Evolutionary conservation across 2,113 vertebrate species (phyloP).

Genomic region (Toxostoma redivivum): DNA sequence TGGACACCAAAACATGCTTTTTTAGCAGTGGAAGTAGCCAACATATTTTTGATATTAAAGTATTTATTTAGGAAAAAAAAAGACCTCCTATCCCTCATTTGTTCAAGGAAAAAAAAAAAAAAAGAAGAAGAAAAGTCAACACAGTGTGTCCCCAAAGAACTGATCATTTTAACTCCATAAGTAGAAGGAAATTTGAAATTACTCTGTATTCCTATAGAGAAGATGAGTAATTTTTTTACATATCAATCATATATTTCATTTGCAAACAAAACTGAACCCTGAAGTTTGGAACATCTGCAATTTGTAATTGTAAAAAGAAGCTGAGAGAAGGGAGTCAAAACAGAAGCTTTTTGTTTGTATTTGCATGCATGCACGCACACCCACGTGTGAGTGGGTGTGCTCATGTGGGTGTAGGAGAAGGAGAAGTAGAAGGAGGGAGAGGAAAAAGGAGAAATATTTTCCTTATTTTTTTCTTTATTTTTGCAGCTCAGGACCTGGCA

Average conservation of each 20-base stretch:
- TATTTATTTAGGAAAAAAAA: not conserved
- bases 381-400: not conserved
- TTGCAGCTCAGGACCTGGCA: not conserved
- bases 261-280: not conserved
- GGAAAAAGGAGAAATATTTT: not conserved
- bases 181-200: not conserved
- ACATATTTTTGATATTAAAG: not conserved
- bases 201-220: not conserved
- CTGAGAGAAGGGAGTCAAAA: not conserved
- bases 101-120: not conserved
- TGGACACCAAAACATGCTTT: not conserved
- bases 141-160: not conserved
- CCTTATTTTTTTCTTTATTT: not conserved
- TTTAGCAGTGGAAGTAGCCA: not conserved
- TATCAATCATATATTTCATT: not conserved
- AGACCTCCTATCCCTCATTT: not conserved
- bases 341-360: slow-evolving; percentile 49
- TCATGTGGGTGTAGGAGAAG: not conserved
- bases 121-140: not conserved
- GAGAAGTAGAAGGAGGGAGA: not conserved
- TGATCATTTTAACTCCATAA: not conserved
- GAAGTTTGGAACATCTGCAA: slow-evolving; percentile 34
- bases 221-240: not conserved
- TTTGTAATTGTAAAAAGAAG: not conserved
- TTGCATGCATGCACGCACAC: not conserved